phyloP scores from a whole-genome alignment of 2,888 invertebrate species.

The Thymelicus acteon region DNA sequence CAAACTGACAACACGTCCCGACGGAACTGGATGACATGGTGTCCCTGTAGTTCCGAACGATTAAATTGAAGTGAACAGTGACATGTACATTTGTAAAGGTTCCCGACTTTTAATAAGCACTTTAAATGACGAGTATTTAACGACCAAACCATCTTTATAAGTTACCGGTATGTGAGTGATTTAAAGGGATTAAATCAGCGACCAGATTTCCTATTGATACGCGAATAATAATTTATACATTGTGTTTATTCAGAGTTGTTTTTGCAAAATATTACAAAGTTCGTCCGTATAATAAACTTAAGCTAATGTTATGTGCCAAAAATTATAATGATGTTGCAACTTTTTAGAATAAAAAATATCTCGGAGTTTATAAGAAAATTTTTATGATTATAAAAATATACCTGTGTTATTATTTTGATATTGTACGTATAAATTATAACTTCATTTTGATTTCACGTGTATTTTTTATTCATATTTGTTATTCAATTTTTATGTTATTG shows the following conservation, averaged over 20 bases:
- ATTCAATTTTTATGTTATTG: constrained; percentile 20
- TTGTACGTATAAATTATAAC: neutral
- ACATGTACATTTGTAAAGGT: constrained; percentile 36
- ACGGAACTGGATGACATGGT: constrained; percentile 44
- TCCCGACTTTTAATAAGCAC: neutral
- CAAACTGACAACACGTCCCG: constrained; percentile 61
- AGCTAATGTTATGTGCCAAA: constrained; percentile 47
- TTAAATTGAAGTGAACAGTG: constrained; percentile 35
- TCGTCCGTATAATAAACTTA: constrained; percentile 42
- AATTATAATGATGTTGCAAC: constrained; percentile 43
- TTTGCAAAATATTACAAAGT: constrained; percentile 34
- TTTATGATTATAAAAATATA: neutral
- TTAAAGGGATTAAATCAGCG: neutral
- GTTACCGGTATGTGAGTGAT: constrained; percentile 36
- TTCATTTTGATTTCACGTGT: constrained; percentile 9
- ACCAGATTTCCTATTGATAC: constrained; percentile 25
- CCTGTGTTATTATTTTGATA: neutral
- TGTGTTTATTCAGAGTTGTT: constrained; percentile 1
- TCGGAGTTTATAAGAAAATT: neutral
- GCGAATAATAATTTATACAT: neutral
- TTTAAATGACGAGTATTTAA: constrained; percentile 18
- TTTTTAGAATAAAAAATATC: constrained; percentile 40
- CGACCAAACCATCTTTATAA: constrained; percentile 40
- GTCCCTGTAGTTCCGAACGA: constrained; percentile 25
- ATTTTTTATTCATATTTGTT: constrained; percentile 5